Evolutionary conservation across 2,113 vertebrate genomes (phyloP), one percentile per base, ranked within the genome.

Genomic region (Hypomesus transpacificus): DNA sequence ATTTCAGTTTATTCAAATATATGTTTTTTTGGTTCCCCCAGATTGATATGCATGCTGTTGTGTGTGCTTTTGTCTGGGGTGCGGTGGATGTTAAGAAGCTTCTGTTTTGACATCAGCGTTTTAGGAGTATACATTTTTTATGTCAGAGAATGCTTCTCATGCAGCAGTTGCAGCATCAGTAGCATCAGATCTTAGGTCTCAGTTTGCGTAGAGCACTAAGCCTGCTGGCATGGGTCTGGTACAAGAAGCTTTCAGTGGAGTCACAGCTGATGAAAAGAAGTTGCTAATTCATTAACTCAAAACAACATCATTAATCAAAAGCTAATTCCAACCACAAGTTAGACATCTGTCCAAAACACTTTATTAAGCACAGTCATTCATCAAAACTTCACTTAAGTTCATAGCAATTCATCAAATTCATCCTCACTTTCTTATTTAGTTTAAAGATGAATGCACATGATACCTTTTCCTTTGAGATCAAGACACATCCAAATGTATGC

Each of bases 41-140:
- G 18, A 66, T 57, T 72, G 52, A 57, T 72, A 72, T 75, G 46
- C 69, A 66, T 51, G 28, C 20, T 16, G 46, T 14, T 54, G 65
- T 64, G n/a, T 57, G 62, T 60, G 67, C 52, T 71, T 52, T 65
- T 75, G 65, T 69, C 60, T 72, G 62, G 22, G 74, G 68, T 69
- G 65, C 73, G 67, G 69, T 51, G 77, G 66, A 66, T 76, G 73
- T 75, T 82, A 77, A 71, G 69, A 69, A 61, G 74, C 69, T 74
- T 75, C 81, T 80, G 75, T 80, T 80, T 80, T 79, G 80, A 82
- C 70, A 69, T 74, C 31, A 71, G 73, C 70, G 60, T 78, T 86
- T 80, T 80, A 77, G 57, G 60, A 52, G n/a, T 53, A 72, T 82
- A 75, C 69, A 80, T 84, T 76, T 80, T 77, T 77, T 50, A 84